A percentile compares a stretch with the other conserved stretches of the same genome.
Conservation (phyloP, 2,888 invertebrate genomes). For the Nebria brevicollis region DNA sequence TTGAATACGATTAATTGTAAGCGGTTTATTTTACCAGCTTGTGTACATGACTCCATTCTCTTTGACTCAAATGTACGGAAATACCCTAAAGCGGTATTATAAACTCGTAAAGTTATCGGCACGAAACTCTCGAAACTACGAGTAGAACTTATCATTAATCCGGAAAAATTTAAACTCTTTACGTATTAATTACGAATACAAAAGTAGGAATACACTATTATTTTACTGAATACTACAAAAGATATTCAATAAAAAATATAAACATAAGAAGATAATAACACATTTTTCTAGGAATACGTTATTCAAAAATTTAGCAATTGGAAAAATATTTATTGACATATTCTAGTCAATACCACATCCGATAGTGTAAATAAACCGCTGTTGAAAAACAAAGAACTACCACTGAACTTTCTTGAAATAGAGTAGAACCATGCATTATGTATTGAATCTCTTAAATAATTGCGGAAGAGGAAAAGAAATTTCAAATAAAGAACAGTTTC, state of each 20-base stretch:
- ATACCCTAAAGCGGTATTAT: not conserved
- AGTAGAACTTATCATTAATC: no score
- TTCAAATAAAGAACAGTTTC: slow-evolving; percentile 8
- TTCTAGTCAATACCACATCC: not conserved
- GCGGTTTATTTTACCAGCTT: slow-evolving; percentile 6
- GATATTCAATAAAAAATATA: not conserved
- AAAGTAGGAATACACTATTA: no score
- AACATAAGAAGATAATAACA: not conserved
- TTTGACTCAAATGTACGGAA: not conserved
- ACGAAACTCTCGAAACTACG: no score
- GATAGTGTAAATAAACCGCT: not conserved
- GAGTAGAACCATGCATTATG: not conserved
- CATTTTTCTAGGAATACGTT: not conserved
- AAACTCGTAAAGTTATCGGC: not conserved
- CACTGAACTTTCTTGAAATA: not conserved
- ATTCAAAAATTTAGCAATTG: not conserved
- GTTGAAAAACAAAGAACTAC: not conserved
- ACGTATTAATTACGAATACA: no score
- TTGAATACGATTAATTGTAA: slow-evolving; percentile 16
- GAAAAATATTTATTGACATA: not conserved
- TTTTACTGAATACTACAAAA: not conserved
- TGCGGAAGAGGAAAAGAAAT: slow-evolving; percentile 1
- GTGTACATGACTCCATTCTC: not conserved
- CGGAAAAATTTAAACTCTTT: no score
- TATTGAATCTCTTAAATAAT: not conserved